phyloP scores from a whole-genome alignment of 2,113 vertebrate genomes.

The Donacobius atricapilla region DNA sequence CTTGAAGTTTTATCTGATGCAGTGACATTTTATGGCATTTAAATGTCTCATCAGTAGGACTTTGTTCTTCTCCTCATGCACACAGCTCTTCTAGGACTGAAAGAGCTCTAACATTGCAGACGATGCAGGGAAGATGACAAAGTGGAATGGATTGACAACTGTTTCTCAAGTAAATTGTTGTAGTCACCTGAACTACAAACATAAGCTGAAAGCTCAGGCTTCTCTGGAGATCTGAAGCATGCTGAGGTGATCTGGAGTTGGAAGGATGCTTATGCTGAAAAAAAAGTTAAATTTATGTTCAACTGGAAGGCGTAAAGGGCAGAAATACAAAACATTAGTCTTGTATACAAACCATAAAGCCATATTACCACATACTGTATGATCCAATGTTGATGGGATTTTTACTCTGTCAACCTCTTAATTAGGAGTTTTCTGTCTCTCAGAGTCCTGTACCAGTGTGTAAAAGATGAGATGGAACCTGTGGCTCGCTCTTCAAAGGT shows the following conservation, averaged over 20 bases:
- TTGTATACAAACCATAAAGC: not conserved
- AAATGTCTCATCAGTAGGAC: not conserved
- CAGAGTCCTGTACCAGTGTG: too few relatives aligned
- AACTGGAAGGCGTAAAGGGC: not conserved
- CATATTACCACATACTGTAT: not conserved
- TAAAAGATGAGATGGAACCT: too few relatives aligned
- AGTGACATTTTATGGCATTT: constrained; percentile 48
- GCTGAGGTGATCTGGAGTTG: not conserved
- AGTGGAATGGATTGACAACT: not conserved
- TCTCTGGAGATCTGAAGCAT: not conserved
- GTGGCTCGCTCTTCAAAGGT: too few relatives aligned
- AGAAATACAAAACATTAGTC: not conserved
- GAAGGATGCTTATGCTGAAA: not conserved
- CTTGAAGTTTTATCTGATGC: not conserved
- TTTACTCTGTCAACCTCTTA: too few relatives aligned
- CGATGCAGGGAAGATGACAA: not conserved
- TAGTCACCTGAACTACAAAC: not conserved
- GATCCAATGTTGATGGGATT: too few relatives aligned
- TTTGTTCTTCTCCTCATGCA: not conserved
- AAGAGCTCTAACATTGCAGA: not conserved
- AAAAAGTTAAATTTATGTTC: not conserved
- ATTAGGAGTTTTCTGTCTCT: too few relatives aligned
- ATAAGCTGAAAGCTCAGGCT: not conserved
- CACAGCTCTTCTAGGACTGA: not conserved
- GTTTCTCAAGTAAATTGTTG: not conserved